Percentiles rank a stretch among this genome's conserved stretches.
These are phyloP conservation scores for Nephrotoma flavescens DNA, from an alignment of 2,888 invertebrate species.

Conservation along the genomic window DNA sequence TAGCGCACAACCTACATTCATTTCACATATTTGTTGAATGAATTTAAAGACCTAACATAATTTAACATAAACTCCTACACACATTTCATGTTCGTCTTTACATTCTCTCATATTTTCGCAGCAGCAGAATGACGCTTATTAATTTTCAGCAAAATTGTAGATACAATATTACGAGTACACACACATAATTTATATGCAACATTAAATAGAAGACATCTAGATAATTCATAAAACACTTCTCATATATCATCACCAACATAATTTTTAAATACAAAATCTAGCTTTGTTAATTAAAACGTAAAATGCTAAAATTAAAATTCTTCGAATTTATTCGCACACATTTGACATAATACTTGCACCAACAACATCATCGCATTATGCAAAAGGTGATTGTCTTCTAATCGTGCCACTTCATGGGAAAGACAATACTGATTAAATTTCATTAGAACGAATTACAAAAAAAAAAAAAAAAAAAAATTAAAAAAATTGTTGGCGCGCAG, in stretches of 20 bases:
- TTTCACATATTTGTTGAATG: neutral
- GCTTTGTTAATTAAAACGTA: too few species aligned
- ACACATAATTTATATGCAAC: neutral
- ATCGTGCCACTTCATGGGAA: neutral
- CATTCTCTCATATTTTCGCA: neutral
- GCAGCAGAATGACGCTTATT: neutral
- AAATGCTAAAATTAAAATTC: neutral
- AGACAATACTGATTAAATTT: neutral
- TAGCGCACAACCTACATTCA: neutral
- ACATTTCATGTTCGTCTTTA: neutral
- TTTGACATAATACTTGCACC: neutral
- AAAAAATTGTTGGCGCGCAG: neutral
- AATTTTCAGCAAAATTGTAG: neutral
- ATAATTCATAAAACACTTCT: neutral
- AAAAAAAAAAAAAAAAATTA: neutral
- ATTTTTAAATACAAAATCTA: too few species aligned
- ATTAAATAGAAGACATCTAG: neutral
- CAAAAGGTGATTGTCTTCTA: neutral
- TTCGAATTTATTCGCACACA: neutral
- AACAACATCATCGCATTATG: neutral
- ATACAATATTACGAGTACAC: neutral
- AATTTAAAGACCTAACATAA: neutral
- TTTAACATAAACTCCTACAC: neutral
- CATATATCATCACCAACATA: neutral
- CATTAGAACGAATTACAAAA: neutral